A percentile compares a stretch with the other conserved stretches of the same genome.
phyloP scores from a whole-genome alignment of 2,888 invertebrate species.

The Palloptera scutellata region DNA sequence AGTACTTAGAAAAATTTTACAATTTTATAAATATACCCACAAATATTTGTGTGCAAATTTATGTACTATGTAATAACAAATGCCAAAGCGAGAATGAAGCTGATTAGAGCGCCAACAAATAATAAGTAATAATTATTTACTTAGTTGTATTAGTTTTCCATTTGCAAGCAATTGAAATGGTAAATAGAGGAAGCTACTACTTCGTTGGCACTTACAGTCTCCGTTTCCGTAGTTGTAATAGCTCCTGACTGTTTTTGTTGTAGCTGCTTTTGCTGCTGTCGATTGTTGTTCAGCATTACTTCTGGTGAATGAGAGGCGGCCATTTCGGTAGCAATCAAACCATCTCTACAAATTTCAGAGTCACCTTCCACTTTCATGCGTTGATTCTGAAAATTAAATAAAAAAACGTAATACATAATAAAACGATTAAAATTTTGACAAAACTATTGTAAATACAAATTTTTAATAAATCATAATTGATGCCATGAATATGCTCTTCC shows the following conservation, averaged over 20 bases:
- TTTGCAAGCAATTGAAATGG: constrained; percentile 35
- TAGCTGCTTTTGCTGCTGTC: constrained; percentile 39
- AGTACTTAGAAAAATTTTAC: too few species aligned
- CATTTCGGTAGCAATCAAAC: constrained; percentile 25
- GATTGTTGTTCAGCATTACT: constrained; percentile 36
- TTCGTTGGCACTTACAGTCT: constrained; percentile 44
- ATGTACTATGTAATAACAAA: too few species aligned
- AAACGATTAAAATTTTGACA: not conserved
- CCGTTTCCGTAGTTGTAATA: constrained; percentile 34
- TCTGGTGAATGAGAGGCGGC: constrained; percentile 38
- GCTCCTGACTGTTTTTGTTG: constrained; percentile 40
- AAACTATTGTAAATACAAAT: too few species aligned
- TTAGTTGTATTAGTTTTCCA: constrained; percentile 26
- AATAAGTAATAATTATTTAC: constrained; percentile 1
- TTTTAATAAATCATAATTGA: too few species aligned
- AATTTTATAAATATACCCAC: too few species aligned
- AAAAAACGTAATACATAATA: constrained; percentile 4
- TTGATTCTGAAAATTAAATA: constrained; percentile 55
- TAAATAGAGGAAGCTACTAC: constrained; percentile 35
- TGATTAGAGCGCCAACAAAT: too few species aligned
- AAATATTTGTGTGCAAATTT: too few species aligned
- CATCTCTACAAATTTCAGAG: constrained; percentile 54
- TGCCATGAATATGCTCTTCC: too few species aligned
- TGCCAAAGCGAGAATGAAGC: too few species aligned
- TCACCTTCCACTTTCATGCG: constrained; percentile 60